Percentiles rank a stretch among this genome's conserved stretches.
These are phyloP conservation scores for Lampris megalopsis DNA, from an alignment of 2,113 vertebrate genomes.

Conservation along the genomic window DNA sequence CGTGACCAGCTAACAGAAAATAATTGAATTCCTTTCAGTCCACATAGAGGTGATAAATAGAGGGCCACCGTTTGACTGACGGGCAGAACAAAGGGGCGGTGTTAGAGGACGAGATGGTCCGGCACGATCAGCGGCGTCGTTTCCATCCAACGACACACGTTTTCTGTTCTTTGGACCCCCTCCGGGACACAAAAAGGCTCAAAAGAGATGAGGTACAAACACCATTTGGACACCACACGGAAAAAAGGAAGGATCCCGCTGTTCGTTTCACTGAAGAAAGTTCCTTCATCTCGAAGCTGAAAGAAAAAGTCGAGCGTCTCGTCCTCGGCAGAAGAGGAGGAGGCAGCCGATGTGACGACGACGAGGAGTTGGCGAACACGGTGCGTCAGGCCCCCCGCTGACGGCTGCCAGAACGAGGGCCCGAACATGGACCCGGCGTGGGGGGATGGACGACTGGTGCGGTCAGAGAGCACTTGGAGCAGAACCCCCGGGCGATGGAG, in stretches of 20 bases:
- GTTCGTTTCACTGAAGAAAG: neutral
- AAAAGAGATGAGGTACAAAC: constrained; percentile 10
- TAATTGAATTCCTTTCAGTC: constrained; percentile 15
- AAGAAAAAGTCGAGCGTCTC: neutral
- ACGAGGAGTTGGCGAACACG: constrained; percentile 17
- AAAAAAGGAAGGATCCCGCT: no score
- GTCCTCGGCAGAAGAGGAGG: no score
- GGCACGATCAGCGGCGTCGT: constrained; percentile 16
- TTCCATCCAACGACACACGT: neutral
- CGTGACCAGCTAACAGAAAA: neutral
- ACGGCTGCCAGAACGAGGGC: no score
- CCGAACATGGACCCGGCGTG: neutral
- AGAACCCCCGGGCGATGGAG: constrained; percentile 2
- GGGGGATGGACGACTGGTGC: constrained; percentile 16
- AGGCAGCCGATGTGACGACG: constrained; percentile 26
- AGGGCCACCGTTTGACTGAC: constrained; percentile 7
- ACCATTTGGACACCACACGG: neutral
- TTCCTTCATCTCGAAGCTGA: neutral
- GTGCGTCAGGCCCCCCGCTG: no score
- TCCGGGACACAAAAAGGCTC: constrained; percentile 4
- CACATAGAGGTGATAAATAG: constrained; percentile 42
- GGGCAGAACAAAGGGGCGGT: constrained; percentile 35
- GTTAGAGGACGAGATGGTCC: constrained; percentile 10
- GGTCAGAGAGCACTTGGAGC: constrained; percentile 65
- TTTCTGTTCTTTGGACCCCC: constrained; percentile 4